phyloP scores from a whole-genome alignment of 2,888 invertebrate genomes.

The Euclidia mi region DNA sequence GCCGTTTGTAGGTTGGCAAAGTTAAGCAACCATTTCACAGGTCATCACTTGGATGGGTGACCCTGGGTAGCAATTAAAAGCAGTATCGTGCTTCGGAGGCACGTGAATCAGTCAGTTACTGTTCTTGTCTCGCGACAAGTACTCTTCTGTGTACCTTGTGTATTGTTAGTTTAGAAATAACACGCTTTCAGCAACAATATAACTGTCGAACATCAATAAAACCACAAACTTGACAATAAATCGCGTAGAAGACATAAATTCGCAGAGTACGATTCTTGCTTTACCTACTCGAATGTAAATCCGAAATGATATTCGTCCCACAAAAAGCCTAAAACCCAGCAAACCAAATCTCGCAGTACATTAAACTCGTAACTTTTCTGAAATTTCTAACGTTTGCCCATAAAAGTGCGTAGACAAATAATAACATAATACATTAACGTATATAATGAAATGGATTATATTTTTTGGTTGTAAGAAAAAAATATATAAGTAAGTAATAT shows the following conservation, averaged over 20 bases:
- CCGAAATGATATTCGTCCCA: slow-evolving; percentile 9
- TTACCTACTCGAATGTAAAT: slow-evolving; percentile 20
- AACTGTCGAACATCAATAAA: slow-evolving; percentile 3
- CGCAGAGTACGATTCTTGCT: slow-evolving; percentile 1
- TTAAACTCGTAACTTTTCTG: slow-evolving; percentile 14
- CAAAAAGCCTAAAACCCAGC: slow-evolving; percentile 1
- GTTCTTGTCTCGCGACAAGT: too few species aligned
- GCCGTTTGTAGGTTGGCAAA: too few species aligned
- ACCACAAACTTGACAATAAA: slow-evolving; percentile 8
- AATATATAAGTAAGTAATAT: too few species aligned
- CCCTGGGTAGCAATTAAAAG: too few species aligned
- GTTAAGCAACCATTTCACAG: too few species aligned
- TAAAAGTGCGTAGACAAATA: slow-evolving; percentile 1
- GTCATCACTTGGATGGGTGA: too few species aligned
- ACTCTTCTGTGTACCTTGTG: too few species aligned
- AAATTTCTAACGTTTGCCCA: slow-evolving; percentile 6
- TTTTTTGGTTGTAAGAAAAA: too few species aligned
- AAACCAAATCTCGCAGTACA: slow-evolving; percentile 21
- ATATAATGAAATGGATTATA: neutral
- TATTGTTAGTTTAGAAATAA: too few species aligned
- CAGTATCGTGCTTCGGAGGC: too few species aligned
- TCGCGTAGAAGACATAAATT: slow-evolving; percentile 12
- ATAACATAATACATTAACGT: slow-evolving; percentile 11
- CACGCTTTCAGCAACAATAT: neutral
- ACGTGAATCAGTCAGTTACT: too few species aligned